Evolutionary conservation across 2,888 invertebrate species (phyloP), one percentile per base, ranked within the genome.

Genomic region (Nematopogon swammerdamellus): DNA sequence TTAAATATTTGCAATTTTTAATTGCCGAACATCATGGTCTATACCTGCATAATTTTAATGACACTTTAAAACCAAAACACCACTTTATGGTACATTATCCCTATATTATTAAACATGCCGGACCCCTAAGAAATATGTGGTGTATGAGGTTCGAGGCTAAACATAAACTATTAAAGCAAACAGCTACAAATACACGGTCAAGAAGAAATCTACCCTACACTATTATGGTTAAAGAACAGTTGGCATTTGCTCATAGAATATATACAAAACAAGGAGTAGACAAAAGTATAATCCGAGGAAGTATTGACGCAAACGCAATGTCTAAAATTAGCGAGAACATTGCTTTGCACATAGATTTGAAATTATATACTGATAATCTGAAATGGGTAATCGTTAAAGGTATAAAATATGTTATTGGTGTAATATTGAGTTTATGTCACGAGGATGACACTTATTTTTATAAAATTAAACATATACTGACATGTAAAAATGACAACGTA

Each of bases 11-110:
- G 25, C 18, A 45, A 42, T 43, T 17, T 36, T 45, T 53, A 20
- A 46, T 53, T 42, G 18, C 30, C 19, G 52, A 53, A 30, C 53
- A 53, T 45, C 50, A 53, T 30, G 36, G 50, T 20, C 20, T 47
- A 29, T 53, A 53, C 48, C 47, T 52, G 42, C 14, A 44, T n/a
- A 17, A 49, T 18, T 54, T 54, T 48, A 46, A 36, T 36, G 36
- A 36, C n/a, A 36, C 36, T 6, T 36, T 36, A 36, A 36, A 36
- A 36, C 36, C 36, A 36, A 36, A 36, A 14, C 36, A 36, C 36
- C 36, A 36, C 36, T 36, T 36, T 36, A 36, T 36, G 36, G n/a
- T 36, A 36, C 36, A 36, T 36, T 36, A 36, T 14, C 36, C 36
- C 8, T 36, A 36, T 36, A 36, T 36, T 14, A 36, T 36, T 36